Evolutionary conservation across 2,888 invertebrate species (phyloP).

Genomic region (Abscondita cerata): DNA sequence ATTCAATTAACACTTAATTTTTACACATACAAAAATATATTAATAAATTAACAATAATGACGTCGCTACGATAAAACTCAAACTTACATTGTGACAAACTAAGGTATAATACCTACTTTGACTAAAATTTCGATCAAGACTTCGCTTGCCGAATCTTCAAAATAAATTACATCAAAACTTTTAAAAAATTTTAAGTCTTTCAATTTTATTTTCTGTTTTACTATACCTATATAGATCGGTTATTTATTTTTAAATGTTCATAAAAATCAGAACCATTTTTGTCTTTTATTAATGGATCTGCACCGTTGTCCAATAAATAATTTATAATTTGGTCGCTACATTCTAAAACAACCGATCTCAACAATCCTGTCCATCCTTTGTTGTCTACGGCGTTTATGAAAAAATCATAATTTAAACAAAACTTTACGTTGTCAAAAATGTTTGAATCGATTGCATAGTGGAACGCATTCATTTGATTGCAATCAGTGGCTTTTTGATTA

Average conservation of each 20-base stretch:
- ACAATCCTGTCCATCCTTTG: constrained; percentile 65
- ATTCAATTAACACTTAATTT: no score
- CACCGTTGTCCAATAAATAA: constrained; percentile 59
- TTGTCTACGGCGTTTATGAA: constrained; percentile 57
- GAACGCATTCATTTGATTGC: constrained; percentile 61
- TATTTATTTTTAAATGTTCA: constrained; percentile 40
- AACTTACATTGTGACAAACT: no score
- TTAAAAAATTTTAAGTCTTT: no score
- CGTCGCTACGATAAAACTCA: no score
- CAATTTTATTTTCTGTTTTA: no score
- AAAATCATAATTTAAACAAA: constrained; percentile 54
- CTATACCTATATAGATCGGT: no score
- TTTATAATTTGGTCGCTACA: constrained; percentile 56
- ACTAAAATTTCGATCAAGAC: no score
- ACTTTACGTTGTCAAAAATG: constrained; percentile 50
- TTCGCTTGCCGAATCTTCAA: no score
- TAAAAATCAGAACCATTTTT: constrained; percentile 48
- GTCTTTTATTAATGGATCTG: constrained; percentile 52
- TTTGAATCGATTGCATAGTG: constrained; percentile 65
- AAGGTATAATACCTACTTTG: no score
- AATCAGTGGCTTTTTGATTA: constrained; percentile 55
- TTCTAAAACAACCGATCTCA: constrained; percentile 62
- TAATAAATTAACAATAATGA: no score
- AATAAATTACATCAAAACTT: no score
- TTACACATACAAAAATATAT: no score